Evolutionary conservation across 2,797 vertebrate species (phyloP), one percentile per base, ranked within the genome.

Genomic region (Poecilia velifera): DNA sequence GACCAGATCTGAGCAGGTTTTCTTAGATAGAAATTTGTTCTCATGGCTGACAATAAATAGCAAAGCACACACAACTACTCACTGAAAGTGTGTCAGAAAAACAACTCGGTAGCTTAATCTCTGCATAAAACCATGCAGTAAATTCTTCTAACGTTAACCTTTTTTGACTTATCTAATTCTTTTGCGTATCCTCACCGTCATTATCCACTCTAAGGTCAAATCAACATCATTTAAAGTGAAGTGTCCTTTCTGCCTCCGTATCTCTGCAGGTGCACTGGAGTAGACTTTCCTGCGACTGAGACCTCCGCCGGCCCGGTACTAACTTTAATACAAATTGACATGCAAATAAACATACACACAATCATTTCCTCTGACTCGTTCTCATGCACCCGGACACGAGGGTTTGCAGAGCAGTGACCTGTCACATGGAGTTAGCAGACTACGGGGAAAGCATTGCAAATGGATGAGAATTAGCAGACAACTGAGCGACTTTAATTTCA

Each of bases 401-500:
- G 74, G 68, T 73, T 77, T 77, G 82, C 64, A 74, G 53, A 72
- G 55, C 45, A 73, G 68, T 82, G 80, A 86, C 78, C 90, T 90
- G 90, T 93, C 91, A 92, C 79, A 87, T 73, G 22, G 20, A 36
- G 72, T 93, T 89, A 92, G 88, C 28, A 3, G 86, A 79, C 45
- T 64, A 45, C 49, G n/a, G 81, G 85, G 88, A 78, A 90, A 76
- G 73, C 90, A 47, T 10, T 41, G 77, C 84, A 92, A 92, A 92
- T 75, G 85, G 87, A 94, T 83, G 22, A 87, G 88, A 90, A 89
- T 87, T 55, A 77, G 90, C 88, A 88, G 86, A 74, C 93, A 90
- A 88, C 83, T 9, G 43, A 83, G 86, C 84, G 78, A 79, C 78
- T 92, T 90, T 87, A 82, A 81, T 85, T 83, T 75, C 76, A 85